Conservation (phyloP, 2,113 vertebrate species). For the Speoplatyrhinus poulsoni region DNA sequence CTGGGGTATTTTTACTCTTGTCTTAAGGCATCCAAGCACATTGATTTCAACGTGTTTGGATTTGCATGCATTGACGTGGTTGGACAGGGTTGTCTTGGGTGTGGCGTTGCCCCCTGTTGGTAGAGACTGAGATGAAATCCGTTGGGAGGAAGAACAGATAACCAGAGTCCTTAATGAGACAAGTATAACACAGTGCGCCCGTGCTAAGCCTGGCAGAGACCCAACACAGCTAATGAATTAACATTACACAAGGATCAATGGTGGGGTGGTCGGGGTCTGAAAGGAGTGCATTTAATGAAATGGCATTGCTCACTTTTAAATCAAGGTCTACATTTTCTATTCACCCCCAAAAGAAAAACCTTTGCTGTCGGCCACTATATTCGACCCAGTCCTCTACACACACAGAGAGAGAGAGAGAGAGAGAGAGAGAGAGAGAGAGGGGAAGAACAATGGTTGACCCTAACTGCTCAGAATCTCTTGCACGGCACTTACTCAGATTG, state of each 20-base stretch:
- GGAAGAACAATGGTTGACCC: not conserved
- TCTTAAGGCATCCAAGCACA: too few species aligned
- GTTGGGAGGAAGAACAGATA: conserved; percentile 15
- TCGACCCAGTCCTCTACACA: not conserved
- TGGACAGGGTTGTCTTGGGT: too few species aligned
- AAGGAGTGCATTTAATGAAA: conserved; percentile 70
- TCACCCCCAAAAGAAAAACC: not conserved
- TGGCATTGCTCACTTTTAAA: conserved; percentile 75
- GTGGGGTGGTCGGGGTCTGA: conserved; percentile 60
- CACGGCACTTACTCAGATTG: not conserved
- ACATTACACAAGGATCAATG: conserved; percentile 75
- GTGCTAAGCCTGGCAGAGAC: conserved; percentile 41
- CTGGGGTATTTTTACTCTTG: too few species aligned
- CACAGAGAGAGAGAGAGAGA: not conserved
- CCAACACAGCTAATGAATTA: conserved; percentile 68
- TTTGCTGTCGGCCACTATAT: conserved; percentile 3
- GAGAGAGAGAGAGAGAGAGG: too few species aligned
- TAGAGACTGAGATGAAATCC: not conserved
- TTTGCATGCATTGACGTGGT: too few species aligned
- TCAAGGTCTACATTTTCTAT: conserved; percentile 57
- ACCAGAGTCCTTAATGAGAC: conserved; percentile 21
- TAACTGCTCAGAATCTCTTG: not conserved
- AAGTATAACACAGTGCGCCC: conserved; percentile 41
- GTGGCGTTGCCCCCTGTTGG: too few species aligned
- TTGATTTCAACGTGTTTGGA: too few species aligned